A percentile compares a stretch with the other conserved stretches of the same genome.
Evolutionary conservation across 2,113 vertebrate species (phyloP).

Genomic region (Nanorana parkeri): DNA sequence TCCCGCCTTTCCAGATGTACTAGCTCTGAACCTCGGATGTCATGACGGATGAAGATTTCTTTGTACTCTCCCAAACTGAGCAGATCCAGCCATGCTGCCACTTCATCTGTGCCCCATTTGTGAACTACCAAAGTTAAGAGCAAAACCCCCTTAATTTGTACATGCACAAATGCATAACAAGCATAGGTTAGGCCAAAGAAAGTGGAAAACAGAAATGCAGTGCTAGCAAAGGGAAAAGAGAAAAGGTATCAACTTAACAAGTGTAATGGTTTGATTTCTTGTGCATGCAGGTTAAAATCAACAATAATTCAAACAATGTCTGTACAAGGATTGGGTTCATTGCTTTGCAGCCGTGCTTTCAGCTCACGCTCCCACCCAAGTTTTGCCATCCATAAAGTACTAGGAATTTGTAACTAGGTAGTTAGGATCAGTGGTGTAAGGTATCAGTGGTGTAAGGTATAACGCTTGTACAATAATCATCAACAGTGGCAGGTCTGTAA

Average conservation of each 20-base stretch:
- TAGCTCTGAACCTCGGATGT: conserved; percentile 98
- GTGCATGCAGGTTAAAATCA: conserved; percentile 77
- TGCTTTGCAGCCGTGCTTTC: conserved; percentile 68
- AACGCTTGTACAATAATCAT: not conserved
- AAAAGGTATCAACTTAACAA: conserved; percentile 66
- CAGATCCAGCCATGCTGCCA: conserved; percentile 98
- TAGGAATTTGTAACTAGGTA: conserved; percentile 55
- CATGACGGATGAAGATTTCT: conserved; percentile 97
- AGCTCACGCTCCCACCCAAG: conserved; percentile 57
- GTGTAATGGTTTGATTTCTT: conserved; percentile 61
- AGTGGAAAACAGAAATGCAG: conserved; percentile 76
- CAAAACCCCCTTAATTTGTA: conserved; percentile 91
- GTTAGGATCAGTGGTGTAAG: conserved; percentile 61
- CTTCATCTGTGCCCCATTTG: conserved; percentile 99
- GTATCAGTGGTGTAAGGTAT: conserved; percentile 59
- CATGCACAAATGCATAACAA: conserved; percentile 83
- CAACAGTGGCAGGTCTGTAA: not conserved
- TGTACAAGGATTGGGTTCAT: conserved; percentile 62
- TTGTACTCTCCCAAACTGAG: conserved; percentile 99
- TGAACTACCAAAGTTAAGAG: conserved; percentile 98
- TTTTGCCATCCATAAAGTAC: not conserved
- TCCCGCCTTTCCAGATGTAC: conserved; percentile 98
- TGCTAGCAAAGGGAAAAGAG: conserved; percentile 77
- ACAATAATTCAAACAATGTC: conserved; percentile 61
- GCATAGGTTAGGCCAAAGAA: conserved; percentile 84